These are phyloP conservation scores for Eretmochelys imbricata DNA, from an alignment of 2,113 vertebrate genomes.

Conservation along the genomic window DNA sequence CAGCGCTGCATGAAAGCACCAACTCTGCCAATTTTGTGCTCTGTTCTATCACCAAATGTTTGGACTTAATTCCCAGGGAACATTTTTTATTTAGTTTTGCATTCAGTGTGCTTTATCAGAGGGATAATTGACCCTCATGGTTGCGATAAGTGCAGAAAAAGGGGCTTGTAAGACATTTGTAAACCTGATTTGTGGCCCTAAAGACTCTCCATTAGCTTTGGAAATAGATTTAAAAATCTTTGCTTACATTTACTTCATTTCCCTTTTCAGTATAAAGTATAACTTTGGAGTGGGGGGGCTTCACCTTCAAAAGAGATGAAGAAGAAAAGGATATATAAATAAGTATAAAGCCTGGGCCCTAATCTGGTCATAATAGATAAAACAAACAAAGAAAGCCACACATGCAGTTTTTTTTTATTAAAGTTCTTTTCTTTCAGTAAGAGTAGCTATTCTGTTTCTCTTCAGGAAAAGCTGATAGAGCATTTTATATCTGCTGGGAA, in stretches of 20 bases:
- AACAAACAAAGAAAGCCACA: not conserved
- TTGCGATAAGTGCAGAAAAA: not conserved
- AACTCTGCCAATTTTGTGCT: not conserved
- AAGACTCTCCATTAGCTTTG: not conserved
- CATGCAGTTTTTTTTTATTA: not conserved
- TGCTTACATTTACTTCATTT: slow-evolving; percentile 1
- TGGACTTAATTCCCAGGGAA: not conserved
- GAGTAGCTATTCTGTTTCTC: not conserved
- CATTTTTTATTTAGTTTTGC: not conserved
- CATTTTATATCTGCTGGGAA: not conserved
- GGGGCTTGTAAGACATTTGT: not conserved
- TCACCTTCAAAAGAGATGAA: not conserved
- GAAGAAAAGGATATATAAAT: not conserved
- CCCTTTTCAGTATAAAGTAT: not conserved
- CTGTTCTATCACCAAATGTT: not conserved
- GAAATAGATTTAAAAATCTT: not conserved
- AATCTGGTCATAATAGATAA: not conserved
- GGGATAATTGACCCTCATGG: not conserved
- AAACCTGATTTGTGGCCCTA: not conserved
- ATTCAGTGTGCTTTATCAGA: not conserved
- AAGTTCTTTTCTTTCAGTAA: not conserved
- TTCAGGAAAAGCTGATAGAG: not conserved
- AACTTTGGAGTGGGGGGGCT: not conserved
- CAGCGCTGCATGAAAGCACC: not conserved
- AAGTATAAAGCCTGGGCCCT: not conserved